Base-by-base conservation (phyloP, 2,113 vertebrate genomes). In the Petromus typicus region DNA sequence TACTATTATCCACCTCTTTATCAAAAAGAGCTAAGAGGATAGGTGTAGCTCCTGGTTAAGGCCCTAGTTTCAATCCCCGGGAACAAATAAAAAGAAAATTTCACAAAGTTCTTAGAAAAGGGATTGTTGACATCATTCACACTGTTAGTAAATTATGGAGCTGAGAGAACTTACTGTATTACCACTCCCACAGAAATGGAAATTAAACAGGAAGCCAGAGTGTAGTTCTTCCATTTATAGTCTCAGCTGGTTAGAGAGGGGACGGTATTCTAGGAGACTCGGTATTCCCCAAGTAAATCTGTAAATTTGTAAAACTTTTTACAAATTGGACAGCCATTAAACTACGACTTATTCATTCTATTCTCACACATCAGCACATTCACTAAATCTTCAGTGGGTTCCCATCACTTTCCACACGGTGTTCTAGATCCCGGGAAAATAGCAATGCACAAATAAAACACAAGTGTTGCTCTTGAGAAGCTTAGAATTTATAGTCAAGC, bases 151-250 rank as follows among this genome's bases (percentile, higher is more conserved):
- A 81, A 85, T 85, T 66, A 64, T 45, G 45, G 25, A 57, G 30
- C 54, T 54, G 40, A 51, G 27, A 0, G 2, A 79, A 6, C 14
- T 91, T 43, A 61, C 67, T 45, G 7, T 18, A 45, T n/a, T 34
- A 54, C 4, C 25, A 86, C 48, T 75, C 37, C 13, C 59, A 88
- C 13, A 89, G 14, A 25, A 63, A 30, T 78, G 37, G 43, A 64
- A 84, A 81, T 93, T 76, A 91, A 93, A 91, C 34, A 71, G 40
- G 54, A 95, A 86, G 84, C 30, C 45, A 64, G 71, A 3, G 11
- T 63, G 66, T 56, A 56, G 54, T 30, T 59, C 30, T 61, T 93
- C 73, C 87, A 8, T 66, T 80, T 57, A 93, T 9, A 82, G 17
- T 27, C 78, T 27, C 10, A 78, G 57, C 71, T 91, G 57, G 30